Conservation (phyloP, 2,113 vertebrate genomes). For the Donacobius atricapilla region DNA sequence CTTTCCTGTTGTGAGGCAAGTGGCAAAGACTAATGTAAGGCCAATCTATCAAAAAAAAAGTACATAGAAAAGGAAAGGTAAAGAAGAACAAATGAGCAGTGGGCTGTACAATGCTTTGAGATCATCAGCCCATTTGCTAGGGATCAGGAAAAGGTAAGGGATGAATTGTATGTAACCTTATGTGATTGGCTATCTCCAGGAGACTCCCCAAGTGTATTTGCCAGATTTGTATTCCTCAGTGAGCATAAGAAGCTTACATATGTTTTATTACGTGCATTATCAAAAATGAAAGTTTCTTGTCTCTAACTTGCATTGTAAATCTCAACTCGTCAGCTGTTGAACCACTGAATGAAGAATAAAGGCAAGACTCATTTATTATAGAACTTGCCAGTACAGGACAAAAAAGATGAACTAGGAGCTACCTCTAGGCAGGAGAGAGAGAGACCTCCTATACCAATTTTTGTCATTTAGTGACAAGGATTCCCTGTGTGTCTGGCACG, state of each 20-base stretch:
- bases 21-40: background rate
- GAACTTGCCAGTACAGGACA: background rate
- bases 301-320: background rate
- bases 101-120: background rate
- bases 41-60: background rate
- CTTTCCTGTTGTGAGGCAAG: background rate
- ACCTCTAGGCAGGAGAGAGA: background rate
- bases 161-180: background rate
- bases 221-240: background rate
- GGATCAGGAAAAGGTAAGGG: background rate
- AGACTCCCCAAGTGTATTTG: background rate
- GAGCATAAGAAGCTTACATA: background rate
- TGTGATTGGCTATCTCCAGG: background rate
- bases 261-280: background rate
- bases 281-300: background rate
- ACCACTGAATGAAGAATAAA: background rate
- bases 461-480: background rate
- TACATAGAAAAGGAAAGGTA: background rate
- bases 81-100: background rate
- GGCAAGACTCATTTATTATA: background rate
- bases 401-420: background rate
- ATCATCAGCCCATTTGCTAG: background rate
- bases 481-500: background rate
- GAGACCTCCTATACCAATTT: background rate
- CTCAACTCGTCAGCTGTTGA: background rate